These are phyloP conservation scores for Trinorchestia longiramus DNA, from an alignment of 1,140 invertebrate genomes.

Conservation along the genomic window DNA sequence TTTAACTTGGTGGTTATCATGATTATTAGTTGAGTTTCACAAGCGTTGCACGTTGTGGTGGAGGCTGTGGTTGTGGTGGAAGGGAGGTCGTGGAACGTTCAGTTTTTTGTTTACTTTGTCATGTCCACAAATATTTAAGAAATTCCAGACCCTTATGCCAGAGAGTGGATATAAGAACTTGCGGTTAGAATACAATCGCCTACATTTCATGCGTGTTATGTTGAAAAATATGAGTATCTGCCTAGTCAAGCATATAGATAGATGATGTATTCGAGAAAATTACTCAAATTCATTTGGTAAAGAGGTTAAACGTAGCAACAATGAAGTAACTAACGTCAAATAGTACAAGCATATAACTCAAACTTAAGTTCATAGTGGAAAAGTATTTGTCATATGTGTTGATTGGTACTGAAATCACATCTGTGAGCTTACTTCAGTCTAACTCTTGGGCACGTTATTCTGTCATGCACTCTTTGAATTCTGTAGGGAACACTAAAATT, in stretches of 20 bases:
- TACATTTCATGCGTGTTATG: not conserved
- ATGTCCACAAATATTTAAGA: not conserved
- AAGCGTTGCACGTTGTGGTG: not conserved
- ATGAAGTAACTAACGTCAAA: not conserved
- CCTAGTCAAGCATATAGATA: not conserved
- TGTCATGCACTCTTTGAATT: no score
- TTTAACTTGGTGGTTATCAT: not conserved
- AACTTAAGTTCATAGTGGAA: not conserved
- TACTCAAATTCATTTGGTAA: not conserved
- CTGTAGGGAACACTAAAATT: no score
- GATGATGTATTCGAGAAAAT: not conserved
- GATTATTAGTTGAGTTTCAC: not conserved
- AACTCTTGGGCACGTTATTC: no score
- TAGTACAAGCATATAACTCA: not conserved
- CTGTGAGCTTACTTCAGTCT: not conserved
- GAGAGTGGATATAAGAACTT: not conserved
- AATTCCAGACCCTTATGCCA: not conserved
- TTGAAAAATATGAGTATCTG: not conserved
- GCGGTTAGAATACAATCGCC: not conserved
- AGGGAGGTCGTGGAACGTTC: not conserved
- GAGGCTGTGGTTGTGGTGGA: not conserved
- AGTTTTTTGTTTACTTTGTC: not conserved
- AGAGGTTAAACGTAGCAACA: not conserved
- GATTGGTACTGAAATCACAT: not conserved
- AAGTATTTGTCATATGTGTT: not conserved